These are phyloP conservation scores for Labeo catla DNA, from an alignment of 2,113 vertebrate species.

Conservation along the genomic window DNA sequence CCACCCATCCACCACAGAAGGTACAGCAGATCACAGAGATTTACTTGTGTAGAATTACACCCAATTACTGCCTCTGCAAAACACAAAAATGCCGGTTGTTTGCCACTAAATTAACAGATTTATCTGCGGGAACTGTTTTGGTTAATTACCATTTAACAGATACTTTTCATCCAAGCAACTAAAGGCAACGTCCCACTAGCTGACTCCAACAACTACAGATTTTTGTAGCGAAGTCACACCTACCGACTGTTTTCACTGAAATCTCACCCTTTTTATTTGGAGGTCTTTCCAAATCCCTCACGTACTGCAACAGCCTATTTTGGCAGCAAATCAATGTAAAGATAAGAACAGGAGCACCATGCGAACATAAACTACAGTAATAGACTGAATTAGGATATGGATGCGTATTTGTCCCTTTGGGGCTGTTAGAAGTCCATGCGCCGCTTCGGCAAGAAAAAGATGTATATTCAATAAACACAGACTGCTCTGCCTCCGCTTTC, in stretches of 20 bases:
- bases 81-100: background rate
- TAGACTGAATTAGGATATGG: conserved; percentile 10
- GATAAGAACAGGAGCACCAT: conserved; percentile 3
- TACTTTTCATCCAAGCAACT: conserved; percentile 22
- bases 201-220: background rate
- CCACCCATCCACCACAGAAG: background rate
- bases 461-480: conserved; percentile 31
- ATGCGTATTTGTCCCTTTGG: conserved; percentile 15
- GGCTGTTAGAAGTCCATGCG: background rate
- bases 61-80: conserved; percentile 15
- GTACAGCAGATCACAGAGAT: background rate
- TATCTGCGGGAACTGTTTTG: conserved; percentile 17
- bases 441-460: conserved; percentile 5
- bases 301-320: background rate
- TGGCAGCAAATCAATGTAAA: conserved; percentile 25
- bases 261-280: conserved; percentile 9
- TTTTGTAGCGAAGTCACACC: conserved; percentile 17
- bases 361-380: background rate
- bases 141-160: conserved; percentile 27
- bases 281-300: conserved; percentile 2
- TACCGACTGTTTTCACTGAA: conserved; percentile 12
- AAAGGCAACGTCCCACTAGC: background rate
- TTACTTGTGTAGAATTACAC: conserved; percentile 20
- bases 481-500: conserved; percentile 16
- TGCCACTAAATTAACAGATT: conserved; percentile 13